phyloP scores from a whole-genome alignment of 1,140 invertebrate species.

The Macrotrachela quadricornifera region DNA sequence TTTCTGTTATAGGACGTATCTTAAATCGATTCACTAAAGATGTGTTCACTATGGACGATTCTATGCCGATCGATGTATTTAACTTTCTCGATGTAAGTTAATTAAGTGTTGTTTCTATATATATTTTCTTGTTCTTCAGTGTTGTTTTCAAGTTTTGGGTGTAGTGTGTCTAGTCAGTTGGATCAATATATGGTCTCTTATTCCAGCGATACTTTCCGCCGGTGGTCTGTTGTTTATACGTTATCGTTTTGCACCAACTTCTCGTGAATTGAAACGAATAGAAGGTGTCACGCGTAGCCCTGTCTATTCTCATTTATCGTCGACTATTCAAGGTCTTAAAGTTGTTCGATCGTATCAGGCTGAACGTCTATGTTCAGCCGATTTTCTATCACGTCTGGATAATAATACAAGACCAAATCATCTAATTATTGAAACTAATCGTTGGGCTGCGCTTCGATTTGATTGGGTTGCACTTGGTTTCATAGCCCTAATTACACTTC shows the following conservation, averaged over 20 bases:
- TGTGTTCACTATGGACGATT: constrained; percentile 54
- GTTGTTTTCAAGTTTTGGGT: too few species aligned
- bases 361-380: constrained; percentile 36
- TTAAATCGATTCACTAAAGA: constrained; percentile 66
- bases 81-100: too few species aligned
- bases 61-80: background rate
- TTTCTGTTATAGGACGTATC: constrained; percentile 46
- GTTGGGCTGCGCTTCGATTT: constrained; percentile 61
- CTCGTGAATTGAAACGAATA: constrained; percentile 59
- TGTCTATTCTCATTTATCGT: constrained; percentile 62
- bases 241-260: constrained; percentile 46
- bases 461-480: constrained; percentile 40
- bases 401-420: constrained; percentile 34
- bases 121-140: too few species aligned
- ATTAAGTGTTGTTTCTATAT: too few species aligned
- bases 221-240: too few species aligned
- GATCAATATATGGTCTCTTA: too few species aligned
- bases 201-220: too few species aligned
- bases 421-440: constrained; percentile 49
- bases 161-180: too few species aligned
- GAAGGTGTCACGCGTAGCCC: constrained; percentile 56
- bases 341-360: constrained; percentile 61
- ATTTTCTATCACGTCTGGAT: constrained; percentile 47
- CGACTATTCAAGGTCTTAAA: constrained; percentile 61
- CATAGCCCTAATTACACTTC: constrained; percentile 26